Conservation (phyloP, 2,113 vertebrate genomes). For the Forbesichthys papilliferus region DNA sequence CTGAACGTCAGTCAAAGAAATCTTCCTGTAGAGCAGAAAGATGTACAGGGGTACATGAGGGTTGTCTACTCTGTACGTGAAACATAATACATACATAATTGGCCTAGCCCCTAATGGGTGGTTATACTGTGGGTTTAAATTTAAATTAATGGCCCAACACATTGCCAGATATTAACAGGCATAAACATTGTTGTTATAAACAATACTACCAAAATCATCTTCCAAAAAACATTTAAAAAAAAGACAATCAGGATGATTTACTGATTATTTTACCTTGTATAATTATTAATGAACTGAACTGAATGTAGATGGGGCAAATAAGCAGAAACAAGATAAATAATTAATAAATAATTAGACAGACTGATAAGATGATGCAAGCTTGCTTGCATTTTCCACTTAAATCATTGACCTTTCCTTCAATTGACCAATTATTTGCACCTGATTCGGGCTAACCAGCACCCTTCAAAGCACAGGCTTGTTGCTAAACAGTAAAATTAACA, state of each 20-base stretch:
- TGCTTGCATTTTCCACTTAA: background rate
- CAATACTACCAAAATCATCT: conserved; percentile 14
- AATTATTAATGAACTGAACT: background rate
- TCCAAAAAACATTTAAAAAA: conserved; percentile 42
- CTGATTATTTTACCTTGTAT: conserved; percentile 2
- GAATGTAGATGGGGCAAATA: conserved; percentile 5
- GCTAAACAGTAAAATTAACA: conserved; percentile 57
- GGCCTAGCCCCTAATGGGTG: conserved; percentile 26
- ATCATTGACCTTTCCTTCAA: conserved; percentile 35
- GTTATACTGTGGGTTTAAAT: conserved; percentile 35
- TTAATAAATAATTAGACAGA: conserved; percentile 17
- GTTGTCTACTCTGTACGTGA: conserved; percentile 55
- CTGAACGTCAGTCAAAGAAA: conserved; percentile 78
- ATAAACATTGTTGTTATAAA: conserved; percentile 56
- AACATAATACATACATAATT: conserved; percentile 42
- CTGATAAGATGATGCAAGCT: conserved; percentile 8
- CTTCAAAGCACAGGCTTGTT: conserved; percentile 51
- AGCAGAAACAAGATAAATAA: conserved; percentile 15
- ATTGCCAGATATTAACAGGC: conserved; percentile 26
- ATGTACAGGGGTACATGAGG: conserved; percentile 25
- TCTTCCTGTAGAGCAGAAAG: conserved; percentile 73
- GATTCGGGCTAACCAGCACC: conserved; percentile 69
- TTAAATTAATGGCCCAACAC: conserved; percentile 59
- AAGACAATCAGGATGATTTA: conserved; percentile 39
- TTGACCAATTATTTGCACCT: conserved; percentile 46